phyloP scores from a whole-genome alignment of 2,113 vertebrate genomes.

The Alexandromys fortis region DNA sequence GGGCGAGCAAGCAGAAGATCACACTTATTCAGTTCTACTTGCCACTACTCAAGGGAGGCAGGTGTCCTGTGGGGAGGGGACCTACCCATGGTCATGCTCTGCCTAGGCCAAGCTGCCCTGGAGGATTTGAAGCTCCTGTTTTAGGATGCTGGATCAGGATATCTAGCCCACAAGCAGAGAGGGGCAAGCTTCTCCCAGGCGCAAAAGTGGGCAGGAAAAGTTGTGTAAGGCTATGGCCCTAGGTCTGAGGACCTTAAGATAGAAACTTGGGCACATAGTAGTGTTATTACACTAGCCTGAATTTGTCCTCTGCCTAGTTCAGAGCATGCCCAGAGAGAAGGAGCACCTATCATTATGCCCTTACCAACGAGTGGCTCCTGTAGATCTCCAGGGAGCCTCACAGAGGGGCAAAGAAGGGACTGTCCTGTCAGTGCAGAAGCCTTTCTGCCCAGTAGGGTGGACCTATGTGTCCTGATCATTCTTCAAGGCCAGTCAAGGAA shows the following conservation, averaged over 20 bases:
- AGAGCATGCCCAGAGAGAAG: neutral
- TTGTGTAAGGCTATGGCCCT: neutral
- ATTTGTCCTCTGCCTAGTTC: neutral
- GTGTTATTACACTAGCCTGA: neutral
- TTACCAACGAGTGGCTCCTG: neutral
- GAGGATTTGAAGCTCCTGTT: neutral
- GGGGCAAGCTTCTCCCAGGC: neutral
- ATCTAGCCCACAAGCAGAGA: neutral
- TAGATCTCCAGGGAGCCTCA: neutral
- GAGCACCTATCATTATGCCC: neutral
- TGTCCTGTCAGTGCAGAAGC: neutral
- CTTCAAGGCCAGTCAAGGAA: neutral
- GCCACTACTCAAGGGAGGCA: neutral
- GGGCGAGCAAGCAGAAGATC: neutral
- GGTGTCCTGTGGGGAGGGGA: neutral
- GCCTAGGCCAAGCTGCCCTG: neutral
- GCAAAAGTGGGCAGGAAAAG: neutral
- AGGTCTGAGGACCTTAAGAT: neutral
- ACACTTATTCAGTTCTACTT: neutral
- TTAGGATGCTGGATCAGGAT: neutral
- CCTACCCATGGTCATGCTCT: neutral
- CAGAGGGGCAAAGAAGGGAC: neutral
- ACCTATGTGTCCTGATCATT: too few species aligned
- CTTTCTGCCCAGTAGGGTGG: neutral
- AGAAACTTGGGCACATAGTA: neutral